These are phyloP conservation scores for Hystrix cristata DNA, from an alignment of 2,113 vertebrate species.

Conservation along the genomic window DNA sequence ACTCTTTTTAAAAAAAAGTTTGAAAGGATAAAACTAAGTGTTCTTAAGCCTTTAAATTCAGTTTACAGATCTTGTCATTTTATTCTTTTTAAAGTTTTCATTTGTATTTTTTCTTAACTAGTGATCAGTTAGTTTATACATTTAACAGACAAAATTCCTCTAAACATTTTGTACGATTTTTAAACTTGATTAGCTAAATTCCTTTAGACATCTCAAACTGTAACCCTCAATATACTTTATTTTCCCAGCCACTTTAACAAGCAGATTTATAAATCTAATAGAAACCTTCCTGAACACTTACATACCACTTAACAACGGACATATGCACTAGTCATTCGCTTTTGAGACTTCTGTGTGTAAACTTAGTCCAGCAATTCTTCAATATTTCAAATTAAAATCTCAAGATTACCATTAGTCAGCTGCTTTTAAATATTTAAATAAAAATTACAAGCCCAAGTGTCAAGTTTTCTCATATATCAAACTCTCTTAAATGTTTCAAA, in stretches of 20 bases:
- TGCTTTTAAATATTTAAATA: conserved; percentile 60
- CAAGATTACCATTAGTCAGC: conserved; percentile 4
- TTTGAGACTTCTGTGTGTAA: conserved; percentile 22
- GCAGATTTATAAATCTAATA: not conserved
- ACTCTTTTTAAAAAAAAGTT: not conserved
- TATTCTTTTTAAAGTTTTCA: conserved; percentile 33
- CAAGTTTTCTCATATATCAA: not conserved
- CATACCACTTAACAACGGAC: not conserved
- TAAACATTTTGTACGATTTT: conserved; percentile 50
- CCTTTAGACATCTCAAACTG: not conserved
- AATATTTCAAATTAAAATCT: conserved; percentile 52
- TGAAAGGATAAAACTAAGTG: not conserved
- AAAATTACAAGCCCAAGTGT: not conserved
- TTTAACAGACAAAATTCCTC: not conserved
- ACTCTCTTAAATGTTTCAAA: conserved; percentile 45
- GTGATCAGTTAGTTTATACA: conserved; percentile 14
- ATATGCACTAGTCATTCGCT: not conserved
- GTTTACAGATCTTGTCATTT: conserved; percentile 42
- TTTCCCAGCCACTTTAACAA: conserved; percentile 24
- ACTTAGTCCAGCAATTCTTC: not conserved
- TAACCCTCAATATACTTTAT: not conserved
- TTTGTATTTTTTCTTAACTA: conserved; percentile 61
- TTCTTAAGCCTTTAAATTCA: conserved; percentile 42
- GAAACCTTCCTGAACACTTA: not conserved
- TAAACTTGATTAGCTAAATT: conserved; percentile 45